phyloP scores from a whole-genome alignment of 2,113 vertebrate genomes.

The Eolophus roseicapilla region DNA sequence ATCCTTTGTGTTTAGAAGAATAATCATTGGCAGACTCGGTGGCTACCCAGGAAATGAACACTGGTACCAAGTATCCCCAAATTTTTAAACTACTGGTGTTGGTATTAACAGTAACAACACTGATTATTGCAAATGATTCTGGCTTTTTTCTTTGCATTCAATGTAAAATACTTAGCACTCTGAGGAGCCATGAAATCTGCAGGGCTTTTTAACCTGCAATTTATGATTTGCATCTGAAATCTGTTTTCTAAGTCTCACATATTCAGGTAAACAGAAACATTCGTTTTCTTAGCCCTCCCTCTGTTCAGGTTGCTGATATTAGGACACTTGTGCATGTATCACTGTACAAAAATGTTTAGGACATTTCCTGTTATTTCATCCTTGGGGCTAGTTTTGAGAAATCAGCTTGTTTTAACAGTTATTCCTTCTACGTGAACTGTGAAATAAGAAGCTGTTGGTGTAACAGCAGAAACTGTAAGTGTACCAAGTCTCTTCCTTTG shows the following conservation, averaged over 20 bases:
- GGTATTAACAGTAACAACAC: not conserved
- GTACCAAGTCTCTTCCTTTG: not conserved
- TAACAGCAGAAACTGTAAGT: slow-evolving; percentile 5
- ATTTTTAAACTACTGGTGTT: not conserved
- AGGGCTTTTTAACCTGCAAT: not conserved
- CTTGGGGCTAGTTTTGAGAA: slow-evolving; percentile 1
- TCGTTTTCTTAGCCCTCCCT: not conserved
- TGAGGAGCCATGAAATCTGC: not conserved
- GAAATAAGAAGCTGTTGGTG: slow-evolving; percentile 31
- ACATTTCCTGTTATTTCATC: slow-evolving; percentile 50
- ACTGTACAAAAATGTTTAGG: not conserved
- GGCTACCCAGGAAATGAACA: not conserved
- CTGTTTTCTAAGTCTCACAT: not conserved
- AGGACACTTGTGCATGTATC: not conserved
- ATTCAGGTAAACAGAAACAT: not conserved
- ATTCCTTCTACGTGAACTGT: not conserved
- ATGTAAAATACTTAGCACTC: not conserved
- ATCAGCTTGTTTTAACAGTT: slow-evolving; percentile 33
- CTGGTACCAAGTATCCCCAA: not conserved
- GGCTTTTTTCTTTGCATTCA: not conserved
- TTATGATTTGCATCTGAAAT: not conserved
- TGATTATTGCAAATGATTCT: not conserved
- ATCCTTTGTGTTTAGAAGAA: not conserved
- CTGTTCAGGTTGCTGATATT: not conserved
- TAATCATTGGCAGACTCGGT: not conserved